A percentile compares a stretch with the other conserved stretches of the same genome.
phyloP scores from a whole-genome alignment of 2,113 vertebrate species.

The Brachionichthys hirsutus region DNA sequence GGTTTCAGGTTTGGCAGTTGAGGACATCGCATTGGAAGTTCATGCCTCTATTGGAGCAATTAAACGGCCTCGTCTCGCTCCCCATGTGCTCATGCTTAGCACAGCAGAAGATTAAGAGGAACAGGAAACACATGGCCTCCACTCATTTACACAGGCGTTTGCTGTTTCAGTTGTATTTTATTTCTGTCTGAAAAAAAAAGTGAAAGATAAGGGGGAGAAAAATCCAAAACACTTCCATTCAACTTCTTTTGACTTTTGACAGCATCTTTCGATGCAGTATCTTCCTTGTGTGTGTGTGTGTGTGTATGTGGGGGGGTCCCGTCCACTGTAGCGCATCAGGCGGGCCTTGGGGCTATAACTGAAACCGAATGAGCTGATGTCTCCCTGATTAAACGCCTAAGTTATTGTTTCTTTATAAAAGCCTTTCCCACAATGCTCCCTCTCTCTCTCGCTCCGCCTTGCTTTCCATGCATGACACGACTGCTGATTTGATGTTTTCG shows the following conservation, averaged over 20 bases:
- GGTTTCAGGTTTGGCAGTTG: slow-evolving; percentile 23
- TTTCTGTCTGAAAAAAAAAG: no score
- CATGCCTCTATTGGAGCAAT: slow-evolving; percentile 80
- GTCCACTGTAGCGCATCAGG: slow-evolving; percentile 31
- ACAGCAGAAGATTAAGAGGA: slow-evolving; percentile 53
- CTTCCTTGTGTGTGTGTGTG: slow-evolving; percentile 9
- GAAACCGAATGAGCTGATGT: slow-evolving; percentile 63
- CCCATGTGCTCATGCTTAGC: slow-evolving; percentile 51
- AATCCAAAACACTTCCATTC: no score
- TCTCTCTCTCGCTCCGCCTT: slow-evolving; percentile 6
- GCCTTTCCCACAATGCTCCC: slow-evolving; percentile 15
- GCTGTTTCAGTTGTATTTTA: no score
- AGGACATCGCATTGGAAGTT: slow-evolving; percentile 65
- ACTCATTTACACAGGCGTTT: no score
- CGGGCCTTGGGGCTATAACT: slow-evolving; percentile 48
- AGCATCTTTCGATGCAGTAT: slow-evolving; percentile 9
- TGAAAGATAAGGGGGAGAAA: no score
- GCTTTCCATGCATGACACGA: slow-evolving; percentile 30
- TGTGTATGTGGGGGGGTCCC: slow-evolving; percentile 26
- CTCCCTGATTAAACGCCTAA: slow-evolving; percentile 46
- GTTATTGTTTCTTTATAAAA: slow-evolving; percentile 50
- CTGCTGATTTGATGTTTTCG: slow-evolving; percentile 58
- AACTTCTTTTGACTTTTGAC: no score
- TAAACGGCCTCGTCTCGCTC: slow-evolving; percentile 67
- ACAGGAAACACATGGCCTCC: slow-evolving; percentile 23